Evolutionary conservation across 2,797 vertebrate species (phyloP).

Genomic region (Pogoniulus pusillus): DNA sequence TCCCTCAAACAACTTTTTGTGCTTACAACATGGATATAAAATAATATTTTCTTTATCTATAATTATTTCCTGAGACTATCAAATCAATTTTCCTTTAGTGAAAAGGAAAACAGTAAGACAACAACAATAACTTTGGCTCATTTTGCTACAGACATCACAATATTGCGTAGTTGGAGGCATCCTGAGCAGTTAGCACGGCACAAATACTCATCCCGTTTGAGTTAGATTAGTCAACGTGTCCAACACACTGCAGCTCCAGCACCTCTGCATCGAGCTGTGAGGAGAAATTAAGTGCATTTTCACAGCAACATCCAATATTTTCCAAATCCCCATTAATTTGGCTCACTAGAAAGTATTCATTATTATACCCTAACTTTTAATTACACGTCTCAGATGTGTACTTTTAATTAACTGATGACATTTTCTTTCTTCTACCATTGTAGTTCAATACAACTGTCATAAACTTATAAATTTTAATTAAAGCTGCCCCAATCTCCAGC

Average conservation of each 20-base stretch:
- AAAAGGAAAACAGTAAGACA: not conserved
- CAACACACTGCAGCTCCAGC: not conserved
- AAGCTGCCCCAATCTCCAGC: conserved; percentile 60
- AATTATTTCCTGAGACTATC: not conserved
- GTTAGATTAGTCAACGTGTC: not conserved
- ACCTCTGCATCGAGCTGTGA: not conserved
- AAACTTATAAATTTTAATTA: conserved; percentile 81
- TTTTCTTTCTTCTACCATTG: conserved; percentile 77
- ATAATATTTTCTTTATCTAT: not conserved
- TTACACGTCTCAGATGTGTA: conserved; percentile 71
- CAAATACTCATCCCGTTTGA: not conserved
- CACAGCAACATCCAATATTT: not conserved
- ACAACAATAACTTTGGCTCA: not conserved
- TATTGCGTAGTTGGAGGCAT: not conserved
- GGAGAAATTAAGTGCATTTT: not conserved
- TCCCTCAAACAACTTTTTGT: not conserved
- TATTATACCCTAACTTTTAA: conserved; percentile 74
- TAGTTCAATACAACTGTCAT: conserved; percentile 76
- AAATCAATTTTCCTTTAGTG: not conserved
- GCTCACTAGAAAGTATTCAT: conserved; percentile 54
- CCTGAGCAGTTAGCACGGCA: not conserved
- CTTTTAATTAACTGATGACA: conserved; percentile 80
- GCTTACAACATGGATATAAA: not conserved
- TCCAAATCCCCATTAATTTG: conserved; percentile 55
- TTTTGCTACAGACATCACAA: not conserved